These are phyloP conservation scores for Mormoops blainvillei DNA, from an alignment of 2,113 vertebrate species.

Conservation along the genomic window DNA sequence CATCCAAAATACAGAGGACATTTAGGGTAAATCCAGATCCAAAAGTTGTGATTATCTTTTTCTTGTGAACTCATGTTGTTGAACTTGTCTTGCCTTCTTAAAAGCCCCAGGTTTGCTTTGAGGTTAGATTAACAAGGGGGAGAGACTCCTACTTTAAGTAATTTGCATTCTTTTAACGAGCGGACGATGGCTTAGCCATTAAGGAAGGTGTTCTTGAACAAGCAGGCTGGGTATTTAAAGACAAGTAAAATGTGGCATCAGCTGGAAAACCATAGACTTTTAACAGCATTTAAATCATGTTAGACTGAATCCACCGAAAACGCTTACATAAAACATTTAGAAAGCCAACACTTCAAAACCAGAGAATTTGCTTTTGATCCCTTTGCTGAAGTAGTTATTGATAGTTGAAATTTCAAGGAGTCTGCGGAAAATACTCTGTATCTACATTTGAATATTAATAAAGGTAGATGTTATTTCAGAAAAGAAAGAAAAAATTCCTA, in stretches of 20 bases:
- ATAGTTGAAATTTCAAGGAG: neutral
- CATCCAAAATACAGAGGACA: neutral
- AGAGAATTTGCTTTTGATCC: slow-evolving; percentile 1
- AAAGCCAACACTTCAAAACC: neutral
- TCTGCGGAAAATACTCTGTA: neutral
- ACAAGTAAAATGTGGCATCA: neutral
- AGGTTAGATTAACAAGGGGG: neutral
- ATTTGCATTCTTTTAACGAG: neutral
- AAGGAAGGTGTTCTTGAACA: neutral
- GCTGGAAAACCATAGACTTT: neutral
- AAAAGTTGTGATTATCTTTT: neutral
- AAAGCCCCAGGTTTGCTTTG: neutral
- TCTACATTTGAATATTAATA: slow-evolving; percentile 44
- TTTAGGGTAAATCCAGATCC: neutral
- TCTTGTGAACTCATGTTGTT: neutral
- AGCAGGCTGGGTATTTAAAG: neutral
- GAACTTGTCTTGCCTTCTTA: neutral
- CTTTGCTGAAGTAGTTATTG: neutral
- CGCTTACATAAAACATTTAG: slow-evolving; percentile 32
- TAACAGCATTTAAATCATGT: neutral
- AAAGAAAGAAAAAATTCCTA: neutral
- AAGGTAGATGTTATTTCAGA: neutral
- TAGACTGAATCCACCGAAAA: neutral
- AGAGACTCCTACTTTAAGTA: neutral
- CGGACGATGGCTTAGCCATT: neutral